Evolutionary conservation across 2,797 vertebrate genomes (phyloP).

Genomic region (Scolopax rusticola): DNA sequence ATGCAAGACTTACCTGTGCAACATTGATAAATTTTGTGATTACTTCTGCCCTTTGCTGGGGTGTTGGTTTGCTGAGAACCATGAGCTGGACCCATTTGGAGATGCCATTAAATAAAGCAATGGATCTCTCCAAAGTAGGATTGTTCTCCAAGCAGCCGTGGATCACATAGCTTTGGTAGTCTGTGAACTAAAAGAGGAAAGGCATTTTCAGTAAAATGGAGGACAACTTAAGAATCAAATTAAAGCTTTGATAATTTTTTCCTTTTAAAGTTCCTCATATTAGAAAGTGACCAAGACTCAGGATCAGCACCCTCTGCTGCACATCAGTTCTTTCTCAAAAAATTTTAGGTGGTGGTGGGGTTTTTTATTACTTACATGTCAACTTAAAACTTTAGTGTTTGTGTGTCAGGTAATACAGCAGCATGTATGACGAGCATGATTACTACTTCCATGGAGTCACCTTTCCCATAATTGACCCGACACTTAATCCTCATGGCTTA

Average conservation of each 20-base stretch:
- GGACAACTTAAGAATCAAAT: neutral
- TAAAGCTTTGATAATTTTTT: neutral
- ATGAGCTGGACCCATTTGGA: constrained; percentile 99
- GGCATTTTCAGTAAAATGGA: neutral
- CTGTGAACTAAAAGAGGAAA: constrained; percentile 87
- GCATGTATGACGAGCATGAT: neutral
- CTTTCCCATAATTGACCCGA: neutral
- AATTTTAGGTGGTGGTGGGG: neutral
- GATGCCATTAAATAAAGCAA: constrained; percentile 94
- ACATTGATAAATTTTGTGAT: constrained; percentile 98
- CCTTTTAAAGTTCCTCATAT: neutral
- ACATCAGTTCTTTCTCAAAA: neutral
- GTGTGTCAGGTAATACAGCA: neutral
- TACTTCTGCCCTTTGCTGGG: constrained; percentile 93
- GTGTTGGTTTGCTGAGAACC: constrained; percentile 96
- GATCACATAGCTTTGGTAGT: constrained; percentile 96
- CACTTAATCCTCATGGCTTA: neutral
- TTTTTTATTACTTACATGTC: neutral
- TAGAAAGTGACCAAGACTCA: neutral
- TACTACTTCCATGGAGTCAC: neutral
- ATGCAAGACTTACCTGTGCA: constrained; percentile 85
- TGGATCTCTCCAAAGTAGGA: constrained; percentile 94
- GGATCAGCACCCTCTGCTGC: neutral
- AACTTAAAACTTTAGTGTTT: neutral
- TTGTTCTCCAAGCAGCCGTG: constrained; percentile 94